Base-by-base conservation (phyloP, 2,888 invertebrate species). In the Erynnis tages region DNA sequence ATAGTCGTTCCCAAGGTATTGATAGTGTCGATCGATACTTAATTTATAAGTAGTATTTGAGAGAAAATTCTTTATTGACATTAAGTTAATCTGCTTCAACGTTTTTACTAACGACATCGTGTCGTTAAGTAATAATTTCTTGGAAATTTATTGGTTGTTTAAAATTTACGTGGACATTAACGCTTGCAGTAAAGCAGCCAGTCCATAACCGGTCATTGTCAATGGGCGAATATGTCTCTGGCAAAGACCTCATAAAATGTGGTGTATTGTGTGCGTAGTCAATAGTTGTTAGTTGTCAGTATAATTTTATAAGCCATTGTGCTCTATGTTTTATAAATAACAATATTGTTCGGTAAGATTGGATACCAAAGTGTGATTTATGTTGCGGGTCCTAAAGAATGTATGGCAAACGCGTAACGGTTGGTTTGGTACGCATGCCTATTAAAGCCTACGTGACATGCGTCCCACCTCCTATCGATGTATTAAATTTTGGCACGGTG, bases 221-320 rank as follows among this genome's bases (percentile, higher is more conserved):
- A 63, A 66, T 69, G 60, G 58, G 54, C 58, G 63, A 67, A 67
- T 70, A 71, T 69, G 68, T 71, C 63, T 66, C 68, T 71, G 76
- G 69, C 76, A 71, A 68, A 57, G 68, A 71, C 76, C 72, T 71
- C 71, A 79, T 79, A 74, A 78, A 78, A 75, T 71, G 67, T 62
- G 63, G 64, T 65, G 67, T 70, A 70, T 71, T 63, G n/a, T n/a
- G 14, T n/a, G 2, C 13, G 11, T 29, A 11, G 10, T 14, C 0
- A 32, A 32, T 14, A 32, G 5, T 32, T 32, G 14, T 7, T 21
- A 5, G n/a, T n/a, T 21, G 21, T 21, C 21, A 21, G n/a, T n/a
- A n/a, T 21, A 3, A 21, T 21, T 21, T 21, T 5, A 21, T n/a
- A 35, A 35, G 35, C 1, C 29, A 10, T 10, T 29, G 2, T 29